Conservation (phyloP, 1,140 invertebrate species). For the Physella acuta region DNA sequence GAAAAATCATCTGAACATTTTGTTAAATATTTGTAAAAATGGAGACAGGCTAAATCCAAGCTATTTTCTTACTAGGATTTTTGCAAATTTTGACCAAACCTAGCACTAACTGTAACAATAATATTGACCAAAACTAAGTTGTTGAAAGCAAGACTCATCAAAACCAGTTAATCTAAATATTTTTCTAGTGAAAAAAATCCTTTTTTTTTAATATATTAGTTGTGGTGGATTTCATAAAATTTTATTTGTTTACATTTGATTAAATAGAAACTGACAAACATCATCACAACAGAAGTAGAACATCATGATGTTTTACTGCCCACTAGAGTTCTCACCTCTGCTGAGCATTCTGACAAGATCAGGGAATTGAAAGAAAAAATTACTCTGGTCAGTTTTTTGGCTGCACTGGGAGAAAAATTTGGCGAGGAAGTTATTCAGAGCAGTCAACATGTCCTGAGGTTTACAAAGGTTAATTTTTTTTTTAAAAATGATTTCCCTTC, state of each 20-base stretch:
- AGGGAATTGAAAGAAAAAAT: conserved; percentile 16
- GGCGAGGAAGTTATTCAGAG: conserved; percentile 11
- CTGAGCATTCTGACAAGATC: neutral
- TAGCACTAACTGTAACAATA: no score
- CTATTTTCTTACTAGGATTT: no score
- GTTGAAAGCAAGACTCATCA: neutral
- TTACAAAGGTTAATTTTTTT: conserved; percentile 14
- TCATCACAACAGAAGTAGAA: neutral
- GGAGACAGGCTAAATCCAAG: no score
- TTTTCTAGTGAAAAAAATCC: no score
- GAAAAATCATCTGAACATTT: no score
- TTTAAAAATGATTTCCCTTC: neutral
- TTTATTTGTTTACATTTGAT: neutral
- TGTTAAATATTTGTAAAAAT: no score
- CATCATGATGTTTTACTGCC: neutral
- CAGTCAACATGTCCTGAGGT: conserved; percentile 9
- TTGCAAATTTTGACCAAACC: no score
- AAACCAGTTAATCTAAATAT: no score
- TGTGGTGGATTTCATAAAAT: neutral
- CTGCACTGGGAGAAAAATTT: conserved; percentile 13
- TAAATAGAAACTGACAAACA: conserved; percentile 14
- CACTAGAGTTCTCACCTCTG: neutral
- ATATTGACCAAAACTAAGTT: neutral
- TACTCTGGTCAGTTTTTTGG: conserved; percentile 10
- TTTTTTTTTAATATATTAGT: conserved; percentile 4